Evolutionary conservation across 1,140 invertebrate species (phyloP), one percentile per base, ranked within the genome.

Genomic region (Drosophila pectinifera): DNA sequence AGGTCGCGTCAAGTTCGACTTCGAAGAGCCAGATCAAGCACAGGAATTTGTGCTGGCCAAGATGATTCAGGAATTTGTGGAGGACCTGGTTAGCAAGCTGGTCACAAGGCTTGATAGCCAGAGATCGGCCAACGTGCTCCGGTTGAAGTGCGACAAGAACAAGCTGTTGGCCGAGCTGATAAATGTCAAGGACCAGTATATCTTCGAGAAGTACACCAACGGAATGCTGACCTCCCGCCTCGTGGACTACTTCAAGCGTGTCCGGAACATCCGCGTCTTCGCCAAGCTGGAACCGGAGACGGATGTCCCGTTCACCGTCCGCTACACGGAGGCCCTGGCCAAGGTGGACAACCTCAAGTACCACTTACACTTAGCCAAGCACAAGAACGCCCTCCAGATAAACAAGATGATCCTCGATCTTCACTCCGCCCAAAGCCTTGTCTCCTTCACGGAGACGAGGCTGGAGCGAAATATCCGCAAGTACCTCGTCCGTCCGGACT

Each of bases 211-310:
- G 6, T 20, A 41, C 1, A 13, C 36, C 11, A 69, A 78, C 22
- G 7, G 1, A 1, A 59, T 58, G 28, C 34, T 85, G 1, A 46
- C 39, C 20, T 1, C 0, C 4, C 84, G 84, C 7, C n/a, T 86
- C 7, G 2, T 5, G 0, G 81, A 85, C 0, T 78, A 78, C 16
- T 63, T 20, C 26, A 86, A 74, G 5, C 78, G 81, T 0, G 3
- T 3, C 4, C 56, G 43, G n/a, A 74, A 64, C 36, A 5, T 0
- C 10, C 63, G 81, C 1, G 43, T 24, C 0, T 67, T 81, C 11
- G 0, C 1, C 0, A 3, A 0, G 0, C n/a, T 68, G 0, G 0
- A 31, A 0, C 16, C 22, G 1, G 22, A 39, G 0, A 0, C 0
- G 0, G 38, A 41, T 1, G 1, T 10, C 2, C 4, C 11, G 0